Percentiles rank a stretch among this genome's conserved stretches.
Conservation (phyloP, 2,888 invertebrate species). For the Andrena dorsata region DNA sequence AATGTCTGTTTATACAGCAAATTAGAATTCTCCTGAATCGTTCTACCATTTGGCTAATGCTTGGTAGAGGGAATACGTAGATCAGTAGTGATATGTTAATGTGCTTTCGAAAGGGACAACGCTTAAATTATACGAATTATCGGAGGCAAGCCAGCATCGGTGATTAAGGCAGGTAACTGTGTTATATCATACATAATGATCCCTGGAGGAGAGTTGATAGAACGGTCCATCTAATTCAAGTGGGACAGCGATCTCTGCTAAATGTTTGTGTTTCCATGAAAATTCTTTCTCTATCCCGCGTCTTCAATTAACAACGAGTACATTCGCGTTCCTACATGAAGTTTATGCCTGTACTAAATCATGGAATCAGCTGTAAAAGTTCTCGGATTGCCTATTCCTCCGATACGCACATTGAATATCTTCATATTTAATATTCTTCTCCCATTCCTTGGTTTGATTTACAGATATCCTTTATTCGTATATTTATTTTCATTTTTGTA, state of each 20-base stretch:
- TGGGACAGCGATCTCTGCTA: neutral
- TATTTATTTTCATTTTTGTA: neutral
- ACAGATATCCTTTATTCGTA: neutral
- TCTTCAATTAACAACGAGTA: constrained; percentile 20
- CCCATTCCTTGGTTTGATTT: neutral
- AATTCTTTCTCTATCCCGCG: constrained; percentile 4
- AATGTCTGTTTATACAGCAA: neutral
- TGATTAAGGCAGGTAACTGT: constrained; percentile 28
- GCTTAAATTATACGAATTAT: neutral
- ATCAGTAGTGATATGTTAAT: neutral
- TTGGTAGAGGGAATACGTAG: neutral
- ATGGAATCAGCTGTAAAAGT: constrained; percentile 20
- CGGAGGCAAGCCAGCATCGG: neutral
- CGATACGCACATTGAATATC: neutral
- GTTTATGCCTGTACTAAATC: constrained; percentile 49
- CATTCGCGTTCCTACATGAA: neutral
- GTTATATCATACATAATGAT: constrained; percentile 33
- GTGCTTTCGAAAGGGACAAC: constrained; percentile 10
- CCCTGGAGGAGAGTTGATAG: constrained; percentile 27
- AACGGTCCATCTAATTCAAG: constrained; percentile 1
- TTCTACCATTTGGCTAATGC: neutral
- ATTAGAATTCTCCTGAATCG: neutral
- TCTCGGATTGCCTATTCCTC: neutral
- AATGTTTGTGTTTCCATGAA: neutral
- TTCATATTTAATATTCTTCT: neutral